These are phyloP conservation scores for Anas platyrhynchos DNA, from an alignment of 2,113 vertebrate genomes.

Conservation along the genomic window DNA sequence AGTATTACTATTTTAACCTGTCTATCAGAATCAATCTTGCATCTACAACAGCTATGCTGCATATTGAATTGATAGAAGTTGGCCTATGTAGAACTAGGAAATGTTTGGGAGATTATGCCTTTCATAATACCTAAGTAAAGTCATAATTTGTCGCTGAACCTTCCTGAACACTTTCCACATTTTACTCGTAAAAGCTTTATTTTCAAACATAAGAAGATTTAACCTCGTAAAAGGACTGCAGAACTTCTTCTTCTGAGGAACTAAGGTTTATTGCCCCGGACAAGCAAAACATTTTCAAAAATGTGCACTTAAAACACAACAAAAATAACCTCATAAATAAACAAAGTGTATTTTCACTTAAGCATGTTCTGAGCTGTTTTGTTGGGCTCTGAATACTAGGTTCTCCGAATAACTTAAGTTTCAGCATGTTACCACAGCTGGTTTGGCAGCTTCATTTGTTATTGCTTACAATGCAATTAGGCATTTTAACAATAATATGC, in stretches of 20 bases:
- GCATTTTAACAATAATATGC: background rate
- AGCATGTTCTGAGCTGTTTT: background rate
- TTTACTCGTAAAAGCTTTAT: background rate
- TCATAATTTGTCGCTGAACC: background rate
- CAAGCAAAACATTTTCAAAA: background rate
- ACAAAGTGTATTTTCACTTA: background rate
- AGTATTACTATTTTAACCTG: background rate
- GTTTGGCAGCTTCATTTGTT: background rate
- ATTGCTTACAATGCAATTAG: background rate
- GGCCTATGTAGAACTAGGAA: background rate
- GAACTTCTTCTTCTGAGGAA: background rate
- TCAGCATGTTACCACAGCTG: background rate
- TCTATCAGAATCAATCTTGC: background rate
- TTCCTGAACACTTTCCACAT: background rate
- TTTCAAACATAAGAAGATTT: background rate
- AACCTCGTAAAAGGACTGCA: background rate
- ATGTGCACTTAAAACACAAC: background rate
- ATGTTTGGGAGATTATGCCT: background rate
- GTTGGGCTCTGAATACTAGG: background rate
- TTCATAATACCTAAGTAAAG: background rate
- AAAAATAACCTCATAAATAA: background rate
- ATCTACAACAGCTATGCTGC: background rate
- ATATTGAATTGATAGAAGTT: background rate
- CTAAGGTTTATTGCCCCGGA: background rate
- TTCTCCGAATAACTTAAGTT: background rate